These are phyloP conservation scores for Bhutanitis thaidina DNA, from an alignment of 2,888 invertebrate species.

Conservation along the genomic window DNA sequence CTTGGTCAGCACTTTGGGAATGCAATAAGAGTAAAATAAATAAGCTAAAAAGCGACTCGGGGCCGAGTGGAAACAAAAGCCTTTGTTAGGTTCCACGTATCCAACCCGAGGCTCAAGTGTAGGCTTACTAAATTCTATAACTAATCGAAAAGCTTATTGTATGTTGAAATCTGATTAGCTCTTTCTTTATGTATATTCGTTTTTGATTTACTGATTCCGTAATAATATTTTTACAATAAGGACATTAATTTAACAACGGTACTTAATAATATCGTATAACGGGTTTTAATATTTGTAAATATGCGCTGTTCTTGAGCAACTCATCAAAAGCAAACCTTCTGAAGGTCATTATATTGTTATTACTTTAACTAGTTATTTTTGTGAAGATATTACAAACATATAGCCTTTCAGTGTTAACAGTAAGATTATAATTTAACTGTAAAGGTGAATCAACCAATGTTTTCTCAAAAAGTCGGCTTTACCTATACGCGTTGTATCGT, in stretches of 20 bases:
- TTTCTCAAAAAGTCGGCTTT: too few relatives aligned
- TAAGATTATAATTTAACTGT: too few relatives aligned
- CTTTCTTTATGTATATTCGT: conserved; percentile 23
- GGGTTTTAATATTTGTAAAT: background rate
- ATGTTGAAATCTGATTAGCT: conserved; percentile 60
- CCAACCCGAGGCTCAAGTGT: conserved; percentile 43
- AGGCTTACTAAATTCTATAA: conserved; percentile 68
- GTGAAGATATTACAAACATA: too few relatives aligned
- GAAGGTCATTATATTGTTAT: too few relatives aligned
- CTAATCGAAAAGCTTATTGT: conserved; percentile 58
- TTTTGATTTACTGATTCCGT: conserved; percentile 1
- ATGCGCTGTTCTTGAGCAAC: background rate
- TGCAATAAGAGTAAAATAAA: conserved; percentile 66
- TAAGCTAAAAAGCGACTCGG: conserved; percentile 52
- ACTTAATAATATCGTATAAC: background rate
- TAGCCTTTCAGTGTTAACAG: too few relatives aligned
- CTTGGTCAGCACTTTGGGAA: conserved; percentile 66
- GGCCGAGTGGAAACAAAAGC: conserved; percentile 64
- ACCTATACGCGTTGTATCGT: too few relatives aligned
- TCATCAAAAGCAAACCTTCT: too few relatives aligned
- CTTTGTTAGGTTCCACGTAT: conserved; percentile 76
- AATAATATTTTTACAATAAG: conserved; percentile 13
- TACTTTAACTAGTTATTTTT: too few relatives aligned
- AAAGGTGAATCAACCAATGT: too few relatives aligned
- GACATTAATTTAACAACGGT: background rate